Base-by-base conservation (phyloP, 2,888 invertebrate genomes). In the Drosophila paracracens region DNA sequence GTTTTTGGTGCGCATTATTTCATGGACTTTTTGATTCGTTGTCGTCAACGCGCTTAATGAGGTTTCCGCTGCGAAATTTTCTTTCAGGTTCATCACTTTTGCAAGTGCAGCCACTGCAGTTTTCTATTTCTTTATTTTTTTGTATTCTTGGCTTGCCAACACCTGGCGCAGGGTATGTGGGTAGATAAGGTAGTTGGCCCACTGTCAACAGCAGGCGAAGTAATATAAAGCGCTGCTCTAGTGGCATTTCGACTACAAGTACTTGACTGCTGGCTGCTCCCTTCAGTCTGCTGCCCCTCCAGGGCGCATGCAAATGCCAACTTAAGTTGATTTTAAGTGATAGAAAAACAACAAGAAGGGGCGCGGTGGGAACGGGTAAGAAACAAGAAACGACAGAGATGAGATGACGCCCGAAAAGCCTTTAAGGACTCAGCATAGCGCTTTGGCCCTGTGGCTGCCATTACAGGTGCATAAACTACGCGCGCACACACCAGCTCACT, bases 241-340 rank as follows among this genome's bases (percentile, higher is more conserved):
- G 82, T 88, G 82, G 79, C 88, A 86, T 88, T 87, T 87, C 79
- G 79, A 88, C 88, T 84, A 82, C 87, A 84, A 82, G 80, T 71
- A 84, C 87, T 88, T 80, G 89, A 88, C 79, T 82, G 67, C 73
- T 63, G 58, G 51, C 35, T 25, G 27, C 35, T 38, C 25, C 46
- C n/a, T 29, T 25, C 36, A n/a, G 11, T 38, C 56, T 6, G 35
- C 38, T 43, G 53, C 21, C 48, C 36, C 50, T 38, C 29, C 36
- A 35, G 50, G 54, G 50, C 61, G 78, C 71, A 91, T 91, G 91
- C 90, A 91, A 91, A 91, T 91, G 92, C 90, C 90, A 91, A 86
- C 90, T 90, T 91, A 91, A 91, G 91, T 91, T 91, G 88, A 88
- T 90, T 89, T 91, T 88, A 90, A 90, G 91, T 91, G 90, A 89